Conservation (phyloP, 2,797 vertebrate genomes). For the Aplochiton taeniatus region DNA sequence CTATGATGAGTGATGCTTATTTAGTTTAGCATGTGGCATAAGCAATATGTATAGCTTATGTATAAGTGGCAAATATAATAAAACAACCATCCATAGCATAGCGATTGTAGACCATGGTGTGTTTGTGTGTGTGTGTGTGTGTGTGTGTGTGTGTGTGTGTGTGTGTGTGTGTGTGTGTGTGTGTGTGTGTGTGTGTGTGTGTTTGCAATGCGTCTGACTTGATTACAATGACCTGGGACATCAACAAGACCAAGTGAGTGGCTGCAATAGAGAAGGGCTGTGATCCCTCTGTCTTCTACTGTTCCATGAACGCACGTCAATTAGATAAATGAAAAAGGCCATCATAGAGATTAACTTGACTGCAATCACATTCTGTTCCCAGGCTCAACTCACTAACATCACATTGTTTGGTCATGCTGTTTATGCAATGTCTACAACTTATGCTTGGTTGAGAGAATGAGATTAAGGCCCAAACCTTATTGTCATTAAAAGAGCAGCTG, state of each 20-base stretch:
- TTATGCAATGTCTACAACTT: too few species aligned
- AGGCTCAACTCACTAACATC: constrained; percentile 4
- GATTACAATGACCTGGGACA: constrained; percentile 3
- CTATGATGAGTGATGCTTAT: neutral
- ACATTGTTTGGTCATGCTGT: too few species aligned
- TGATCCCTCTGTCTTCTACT: constrained; percentile 6
- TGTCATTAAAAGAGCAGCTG: too few species aligned
- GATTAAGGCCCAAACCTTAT: too few species aligned
- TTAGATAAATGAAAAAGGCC: constrained; percentile 67
- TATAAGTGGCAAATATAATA: too few species aligned
- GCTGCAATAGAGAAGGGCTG: neutral
- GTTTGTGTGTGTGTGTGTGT: constrained; percentile 12
- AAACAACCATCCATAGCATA: too few species aligned
- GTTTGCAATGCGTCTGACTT: neutral
- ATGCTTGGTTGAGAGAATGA: too few species aligned
- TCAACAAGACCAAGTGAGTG: constrained; percentile 1
- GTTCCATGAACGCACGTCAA: constrained; percentile 43
- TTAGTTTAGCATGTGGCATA: neutral
- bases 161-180: constrained; percentile 9
- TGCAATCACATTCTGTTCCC: constrained; percentile 51
- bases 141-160: constrained; percentile 1
- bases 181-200: constrained; percentile 13
- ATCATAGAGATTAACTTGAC: constrained; percentile 58
- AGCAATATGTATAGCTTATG: too few species aligned
- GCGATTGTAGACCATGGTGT: neutral